These are phyloP conservation scores for Trididemnum nubilum DNA, from an alignment of 23 tunicate genomes.

Conservation along the genomic window DNA sequence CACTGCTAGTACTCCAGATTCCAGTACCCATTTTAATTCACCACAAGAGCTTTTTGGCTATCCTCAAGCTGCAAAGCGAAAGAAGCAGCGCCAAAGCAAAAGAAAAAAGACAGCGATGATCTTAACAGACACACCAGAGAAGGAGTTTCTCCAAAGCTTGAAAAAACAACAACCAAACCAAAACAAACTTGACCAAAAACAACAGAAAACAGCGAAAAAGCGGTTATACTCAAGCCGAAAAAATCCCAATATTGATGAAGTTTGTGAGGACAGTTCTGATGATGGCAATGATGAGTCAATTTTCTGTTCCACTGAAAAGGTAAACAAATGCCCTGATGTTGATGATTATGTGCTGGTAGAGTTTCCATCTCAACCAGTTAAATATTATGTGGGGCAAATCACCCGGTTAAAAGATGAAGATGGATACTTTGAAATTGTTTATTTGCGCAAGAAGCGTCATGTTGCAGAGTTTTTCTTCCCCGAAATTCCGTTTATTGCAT, in stretches of 20 bases:
- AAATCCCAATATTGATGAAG: too few species aligned
- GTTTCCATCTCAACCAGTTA: background rate
- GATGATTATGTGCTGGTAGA: conserved; percentile 19
- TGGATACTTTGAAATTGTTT: conserved; percentile 5
- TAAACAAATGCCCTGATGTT: background rate
- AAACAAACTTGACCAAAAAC: background rate
- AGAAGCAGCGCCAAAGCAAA: background rate
- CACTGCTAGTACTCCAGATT: too few species aligned
- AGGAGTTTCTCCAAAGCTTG: background rate
- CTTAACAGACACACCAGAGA: conserved; percentile 1
- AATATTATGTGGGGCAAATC: background rate
- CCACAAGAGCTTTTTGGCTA: too few species aligned
- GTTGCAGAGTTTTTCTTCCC: conserved; percentile 15
- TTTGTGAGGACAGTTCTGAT: background rate
- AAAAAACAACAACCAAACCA: background rate
- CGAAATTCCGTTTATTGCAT: background rate
- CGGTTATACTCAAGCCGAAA: background rate
- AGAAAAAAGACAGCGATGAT: background rate
- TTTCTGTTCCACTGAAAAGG: background rate
- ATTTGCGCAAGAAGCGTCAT: background rate
- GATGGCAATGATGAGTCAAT: background rate
- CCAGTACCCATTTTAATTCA: too few species aligned
- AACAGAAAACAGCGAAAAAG: background rate
- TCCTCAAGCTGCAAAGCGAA: too few species aligned
- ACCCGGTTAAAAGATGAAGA: background rate